Percentiles rank a stretch among this genome's conserved stretches.
Evolutionary conservation across 2,113 vertebrate species (phyloP).

Genomic region (Galeopterus variegatus): DNA sequence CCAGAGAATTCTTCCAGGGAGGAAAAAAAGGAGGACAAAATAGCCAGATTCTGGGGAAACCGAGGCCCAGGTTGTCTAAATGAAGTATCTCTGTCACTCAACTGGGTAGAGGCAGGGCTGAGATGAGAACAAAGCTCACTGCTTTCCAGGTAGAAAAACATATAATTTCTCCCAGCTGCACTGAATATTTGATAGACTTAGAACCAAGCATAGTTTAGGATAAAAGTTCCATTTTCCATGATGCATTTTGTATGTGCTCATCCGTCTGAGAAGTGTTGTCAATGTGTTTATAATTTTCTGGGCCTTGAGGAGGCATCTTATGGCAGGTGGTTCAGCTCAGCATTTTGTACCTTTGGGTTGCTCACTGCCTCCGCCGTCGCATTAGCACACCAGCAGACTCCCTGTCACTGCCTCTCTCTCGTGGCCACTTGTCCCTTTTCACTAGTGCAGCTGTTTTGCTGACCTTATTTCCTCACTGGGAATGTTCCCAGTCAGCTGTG

Average conservation of each 20-base stretch:
- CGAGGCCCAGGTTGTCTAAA: neutral
- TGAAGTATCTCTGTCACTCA: neutral
- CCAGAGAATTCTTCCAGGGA: neutral
- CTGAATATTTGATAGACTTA: neutral
- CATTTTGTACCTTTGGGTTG: neutral
- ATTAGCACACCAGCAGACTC: neutral
- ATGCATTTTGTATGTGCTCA: neutral
- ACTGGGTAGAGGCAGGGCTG: neutral
- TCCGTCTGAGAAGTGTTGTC: neutral
- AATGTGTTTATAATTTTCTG: neutral
- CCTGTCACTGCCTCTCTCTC: neutral
- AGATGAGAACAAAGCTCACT: neutral
- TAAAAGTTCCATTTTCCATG: neutral
- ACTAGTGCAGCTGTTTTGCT: conserved; percentile 86
- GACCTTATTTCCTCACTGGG: conserved; percentile 84
- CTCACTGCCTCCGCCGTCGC: neutral
- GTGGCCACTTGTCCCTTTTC: neutral
- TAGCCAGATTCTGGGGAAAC: neutral
- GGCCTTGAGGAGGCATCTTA: neutral
- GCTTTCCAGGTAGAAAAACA: conserved; percentile 9
- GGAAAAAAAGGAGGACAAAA: neutral
- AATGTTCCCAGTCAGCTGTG: conserved; percentile 85
- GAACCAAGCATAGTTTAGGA: neutral
- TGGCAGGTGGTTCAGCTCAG: neutral
- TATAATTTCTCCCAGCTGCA: neutral